Evolutionary conservation across 2,888 invertebrate species (phyloP), one percentile per base, ranked within the genome.

Genomic region (Pimpla rufipes): DNA sequence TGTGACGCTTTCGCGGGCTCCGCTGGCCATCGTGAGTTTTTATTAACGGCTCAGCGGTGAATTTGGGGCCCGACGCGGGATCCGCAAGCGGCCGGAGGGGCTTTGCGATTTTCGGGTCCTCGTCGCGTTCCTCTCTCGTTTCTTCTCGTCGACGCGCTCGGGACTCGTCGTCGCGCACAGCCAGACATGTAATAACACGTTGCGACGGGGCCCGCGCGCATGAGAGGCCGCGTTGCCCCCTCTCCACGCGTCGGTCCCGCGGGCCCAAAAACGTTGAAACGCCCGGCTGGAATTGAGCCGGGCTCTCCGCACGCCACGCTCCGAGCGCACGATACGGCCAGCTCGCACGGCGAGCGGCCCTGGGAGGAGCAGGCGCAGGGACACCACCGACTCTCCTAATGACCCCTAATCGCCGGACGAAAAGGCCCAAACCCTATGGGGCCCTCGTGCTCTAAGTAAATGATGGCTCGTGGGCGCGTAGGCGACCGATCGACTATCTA

Each of bases 181-280:
- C 91, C 91, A 92, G 92, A 93, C 92, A 88, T 89, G 88, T 92
- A 93, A 93, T 93, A 90, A 93, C 88, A 92, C 88, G 92, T 92
- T 93, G 85, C 89, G 81, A 82, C 64, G 76, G 52, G 47, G n/a
- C 21, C 64, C 74, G n/a, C 82, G 68, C 78, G 74, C 79, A 74
- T 59, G 71, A 81, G 77, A 67, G 55, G 52, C 64, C 37, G 76
- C 52, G 40, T 55, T 29, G 64, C 78, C 55, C 50, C 70, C 71
- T 67, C 66, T 42, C 37, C 55, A 35, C 35, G 37, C 50, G 35
- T 13, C 40, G 85, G 87, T 88, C 85, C 90, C 88, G 87, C 87
- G 87, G 90, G 88, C 90, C 88, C 88, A 88, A 91, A 92, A 92
- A 92, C 89, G 87, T 89, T 87, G 87, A 89, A 90, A 88, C 88